These are phyloP conservation scores for Amazona ochrocephala DNA, from an alignment of 2,797 vertebrate genomes.

Conservation along the genomic window DNA sequence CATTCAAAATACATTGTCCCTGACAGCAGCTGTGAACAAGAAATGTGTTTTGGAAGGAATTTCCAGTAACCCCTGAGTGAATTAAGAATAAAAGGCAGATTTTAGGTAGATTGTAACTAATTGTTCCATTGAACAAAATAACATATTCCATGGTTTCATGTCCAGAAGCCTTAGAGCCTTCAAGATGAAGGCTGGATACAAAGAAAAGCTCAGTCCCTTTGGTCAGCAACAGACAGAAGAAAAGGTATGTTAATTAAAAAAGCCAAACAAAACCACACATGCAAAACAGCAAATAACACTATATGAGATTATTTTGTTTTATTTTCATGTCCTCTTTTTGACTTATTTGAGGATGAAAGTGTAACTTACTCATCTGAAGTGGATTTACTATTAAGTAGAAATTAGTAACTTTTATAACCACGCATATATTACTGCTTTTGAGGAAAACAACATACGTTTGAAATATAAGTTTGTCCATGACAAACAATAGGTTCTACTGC, in stretches of 20 bases:
- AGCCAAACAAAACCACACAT: not conserved
- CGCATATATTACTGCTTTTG: not conserved
- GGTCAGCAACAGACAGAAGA: not conserved
- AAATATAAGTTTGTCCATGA: not conserved
- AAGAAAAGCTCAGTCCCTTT: not conserved
- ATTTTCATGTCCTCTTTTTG: not conserved
- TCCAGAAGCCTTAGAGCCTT: not conserved
- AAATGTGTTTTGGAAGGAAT: slow-evolving; percentile 2
- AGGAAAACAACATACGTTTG: not conserved
- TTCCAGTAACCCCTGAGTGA: not conserved
- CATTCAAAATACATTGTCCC: not conserved
- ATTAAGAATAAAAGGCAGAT: not conserved
- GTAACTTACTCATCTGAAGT: not conserved
- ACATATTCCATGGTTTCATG: not conserved
- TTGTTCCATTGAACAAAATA: not conserved
- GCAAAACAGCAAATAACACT: not conserved
- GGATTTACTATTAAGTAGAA: not conserved
- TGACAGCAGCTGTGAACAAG: not conserved
- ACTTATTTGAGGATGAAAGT: not conserved
- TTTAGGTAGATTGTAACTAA: not conserved
- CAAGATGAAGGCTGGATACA: not conserved
- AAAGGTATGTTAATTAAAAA: not conserved
- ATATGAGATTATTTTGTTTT: not conserved
- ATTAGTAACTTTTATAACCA: not conserved
- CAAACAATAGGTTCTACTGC: not conserved